These are phyloP conservation scores for Nymphalis io DNA, from an alignment of 1,140 invertebrate genomes.

Conservation along the genomic window DNA sequence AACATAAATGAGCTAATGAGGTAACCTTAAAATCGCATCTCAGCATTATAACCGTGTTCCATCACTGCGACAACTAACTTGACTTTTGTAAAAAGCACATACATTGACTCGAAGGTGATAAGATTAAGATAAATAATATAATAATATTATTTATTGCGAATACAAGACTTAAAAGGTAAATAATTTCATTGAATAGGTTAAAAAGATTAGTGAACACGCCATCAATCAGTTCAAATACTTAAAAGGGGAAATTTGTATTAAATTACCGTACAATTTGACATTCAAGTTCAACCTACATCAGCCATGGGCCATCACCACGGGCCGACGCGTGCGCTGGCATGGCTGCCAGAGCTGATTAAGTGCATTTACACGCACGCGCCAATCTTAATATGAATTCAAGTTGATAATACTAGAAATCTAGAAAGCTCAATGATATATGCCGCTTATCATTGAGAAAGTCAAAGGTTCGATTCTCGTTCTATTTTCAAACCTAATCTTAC, in stretches of 20 bases:
- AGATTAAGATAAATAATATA: too few relatives aligned
- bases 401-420: too few relatives aligned
- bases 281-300: slow-evolving; percentile 25
- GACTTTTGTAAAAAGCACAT: too few relatives aligned
- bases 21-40: too few relatives aligned
- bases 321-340: not conserved
- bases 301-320: slow-evolving; percentile 4
- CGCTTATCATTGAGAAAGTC: too few relatives aligned
- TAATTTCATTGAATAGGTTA: not conserved
- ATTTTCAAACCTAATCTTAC: too few relatives aligned
- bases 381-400: not conserved
- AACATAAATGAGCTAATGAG: too few relatives aligned
- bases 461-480: too few relatives aligned
- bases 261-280: slow-evolving; percentile 29
- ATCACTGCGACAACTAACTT: too few relatives aligned
- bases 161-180: not conserved
- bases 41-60: too few relatives aligned
- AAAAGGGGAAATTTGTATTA: slow-evolving; percentile 13
- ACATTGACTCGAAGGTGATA: too few relatives aligned
- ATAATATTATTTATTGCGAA: not conserved
- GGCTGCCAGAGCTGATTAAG: not conserved
- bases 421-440: too few relatives aligned
- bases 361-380: slow-evolving; percentile 14
- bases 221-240: slow-evolving; percentile 3
- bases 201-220: slow-evolving; percentile 8